A percentile compares a stretch with the other conserved stretches of the same genome.
phyloP scores from a whole-genome alignment of 1,140 invertebrate genomes.

The Antheraea mylitta region DNA sequence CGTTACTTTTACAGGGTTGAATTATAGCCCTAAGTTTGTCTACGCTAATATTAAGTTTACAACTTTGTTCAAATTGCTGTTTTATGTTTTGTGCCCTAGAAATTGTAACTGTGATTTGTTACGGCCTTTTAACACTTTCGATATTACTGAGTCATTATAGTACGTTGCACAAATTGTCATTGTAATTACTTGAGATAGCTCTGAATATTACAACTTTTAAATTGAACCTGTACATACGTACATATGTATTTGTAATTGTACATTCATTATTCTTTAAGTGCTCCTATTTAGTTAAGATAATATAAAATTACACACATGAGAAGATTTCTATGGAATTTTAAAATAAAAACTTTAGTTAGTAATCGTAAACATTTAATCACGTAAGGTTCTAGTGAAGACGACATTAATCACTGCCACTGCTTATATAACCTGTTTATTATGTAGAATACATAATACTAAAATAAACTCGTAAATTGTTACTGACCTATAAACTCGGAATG shows the following conservation, averaged over 20 bases:
- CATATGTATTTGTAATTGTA: too few species aligned
- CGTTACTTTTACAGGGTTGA: conserved; percentile 24
- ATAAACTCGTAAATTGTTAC: not conserved
- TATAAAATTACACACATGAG: not conserved
- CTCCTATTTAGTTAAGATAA: not conserved
- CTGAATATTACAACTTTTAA: too few species aligned
- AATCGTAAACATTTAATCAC: too few species aligned
- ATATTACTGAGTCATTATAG: not conserved
- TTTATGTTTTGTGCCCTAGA: not conserved
- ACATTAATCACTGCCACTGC: not conserved
- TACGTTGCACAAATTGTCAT: not conserved
- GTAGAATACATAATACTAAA: not conserved
- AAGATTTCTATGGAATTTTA: too few species aligned
- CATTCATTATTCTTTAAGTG: too few species aligned
- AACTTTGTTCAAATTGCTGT: not conserved
- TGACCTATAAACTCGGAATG: not conserved
- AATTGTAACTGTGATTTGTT: not conserved
- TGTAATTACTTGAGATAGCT: too few species aligned
- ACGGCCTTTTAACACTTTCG: not conserved
- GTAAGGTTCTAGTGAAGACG: too few species aligned
- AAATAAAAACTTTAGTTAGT: too few species aligned
- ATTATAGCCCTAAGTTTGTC: conserved; percentile 22
- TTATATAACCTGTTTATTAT: not conserved
- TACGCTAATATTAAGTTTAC: not conserved
- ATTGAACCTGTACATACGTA: too few species aligned